Evolutionary conservation across 2,113 vertebrate genomes (phyloP).

Genomic region (Machaerirhynchus nigripectus): DNA sequence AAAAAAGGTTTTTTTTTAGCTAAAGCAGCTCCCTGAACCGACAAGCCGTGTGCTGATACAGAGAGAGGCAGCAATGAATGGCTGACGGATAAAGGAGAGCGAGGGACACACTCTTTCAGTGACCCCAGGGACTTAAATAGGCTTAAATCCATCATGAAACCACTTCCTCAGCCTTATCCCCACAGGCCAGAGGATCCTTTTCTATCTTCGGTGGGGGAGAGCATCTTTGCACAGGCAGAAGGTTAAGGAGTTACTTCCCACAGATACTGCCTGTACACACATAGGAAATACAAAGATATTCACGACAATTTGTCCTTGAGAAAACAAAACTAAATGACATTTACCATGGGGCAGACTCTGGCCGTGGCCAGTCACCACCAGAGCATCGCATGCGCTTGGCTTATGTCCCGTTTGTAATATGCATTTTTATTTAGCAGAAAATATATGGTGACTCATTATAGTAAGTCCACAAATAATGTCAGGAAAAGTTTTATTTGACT

Average conservation of each 20-base stretch:
- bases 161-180: constrained; percentile 14
- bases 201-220: not conserved
- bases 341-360: not conserved
- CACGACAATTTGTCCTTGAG: not conserved
- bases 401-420: not conserved
- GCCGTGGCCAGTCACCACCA: not conserved
- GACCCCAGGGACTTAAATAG: constrained; percentile 31
- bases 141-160: constrained; percentile 34
- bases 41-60: not conserved
- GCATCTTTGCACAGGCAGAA: not conserved
- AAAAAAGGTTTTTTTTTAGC: not conserved
- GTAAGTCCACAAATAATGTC: not conserved
- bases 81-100: not conserved
- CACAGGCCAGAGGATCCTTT: not conserved
- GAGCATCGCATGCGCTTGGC: fast-evolving
- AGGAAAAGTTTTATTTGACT: not conserved
- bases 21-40: constrained; percentile 27
- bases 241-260: not conserved
- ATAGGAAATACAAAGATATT: not conserved
- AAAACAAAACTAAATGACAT: not conserved
- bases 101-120: not conserved
- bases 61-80: constrained; percentile 6
- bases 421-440: not conserved
- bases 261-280: not conserved
- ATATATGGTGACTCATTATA: not conserved